phyloP scores from a whole-genome alignment of 2,113 vertebrate species.

The Ammodytes marinus region DNA sequence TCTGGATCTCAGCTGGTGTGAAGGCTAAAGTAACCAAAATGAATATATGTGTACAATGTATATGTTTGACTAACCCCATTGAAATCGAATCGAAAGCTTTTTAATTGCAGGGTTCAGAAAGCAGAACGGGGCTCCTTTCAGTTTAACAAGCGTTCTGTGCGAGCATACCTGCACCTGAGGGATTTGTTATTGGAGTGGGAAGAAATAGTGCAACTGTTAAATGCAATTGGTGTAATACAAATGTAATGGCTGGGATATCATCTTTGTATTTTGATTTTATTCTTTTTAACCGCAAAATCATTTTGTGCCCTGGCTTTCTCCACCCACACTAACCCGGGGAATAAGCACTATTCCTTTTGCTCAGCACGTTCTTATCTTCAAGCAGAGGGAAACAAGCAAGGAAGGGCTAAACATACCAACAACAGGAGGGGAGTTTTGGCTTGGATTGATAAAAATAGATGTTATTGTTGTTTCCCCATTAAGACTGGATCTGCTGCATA shows the following conservation, averaged over 20 bases:
- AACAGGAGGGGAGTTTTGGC: background rate
- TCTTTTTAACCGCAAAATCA: conserved; percentile 11
- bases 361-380: conserved; percentile 9
- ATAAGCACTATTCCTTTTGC: background rate
- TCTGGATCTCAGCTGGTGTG: background rate
- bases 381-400: conserved; percentile 11
- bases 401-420: background rate
- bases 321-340: conserved; percentile 47
- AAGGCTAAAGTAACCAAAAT: conserved; percentile 1
- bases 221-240: conserved; percentile 34
- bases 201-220: conserved; percentile 21
- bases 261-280: background rate
- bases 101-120: background rate
- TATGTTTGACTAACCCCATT: background rate
- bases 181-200: conserved; percentile 23
- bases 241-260: conserved; percentile 23
- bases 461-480: conserved; percentile 17
- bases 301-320: conserved; percentile 18
- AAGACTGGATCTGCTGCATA: background rate
- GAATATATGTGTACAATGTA: background rate
- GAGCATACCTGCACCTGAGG: conserved; percentile 1
- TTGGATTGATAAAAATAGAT: background rate
- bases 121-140: conserved; percentile 1
- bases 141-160: background rate
- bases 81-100: background rate